phyloP scores from a whole-genome alignment of 1,140 invertebrate species.

The Aradophagus sp. region DNA sequence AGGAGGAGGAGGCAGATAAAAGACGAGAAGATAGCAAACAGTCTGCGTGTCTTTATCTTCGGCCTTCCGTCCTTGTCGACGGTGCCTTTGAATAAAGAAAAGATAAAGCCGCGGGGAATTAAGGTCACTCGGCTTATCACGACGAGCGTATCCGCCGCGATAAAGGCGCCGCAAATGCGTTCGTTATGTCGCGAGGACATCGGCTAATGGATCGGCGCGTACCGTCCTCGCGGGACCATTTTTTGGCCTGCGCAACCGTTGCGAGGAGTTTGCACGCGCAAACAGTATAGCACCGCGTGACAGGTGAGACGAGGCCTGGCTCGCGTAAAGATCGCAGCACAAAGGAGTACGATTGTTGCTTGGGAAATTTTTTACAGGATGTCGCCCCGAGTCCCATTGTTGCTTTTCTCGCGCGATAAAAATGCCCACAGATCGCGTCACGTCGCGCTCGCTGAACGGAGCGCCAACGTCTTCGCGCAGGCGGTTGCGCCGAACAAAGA shows the following conservation, averaged over 20 bases:
- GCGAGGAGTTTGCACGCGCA: constrained; percentile 38
- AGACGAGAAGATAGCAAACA: no score
- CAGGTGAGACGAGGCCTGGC: constrained; percentile 47
- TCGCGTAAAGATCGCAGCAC: constrained; percentile 52
- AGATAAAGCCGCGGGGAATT: constrained; percentile 22
- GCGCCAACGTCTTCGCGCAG: constrained; percentile 29
- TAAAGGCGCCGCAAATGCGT: constrained; percentile 11
- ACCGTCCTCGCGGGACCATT: no score
- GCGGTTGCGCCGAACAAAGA: constrained; percentile 32
- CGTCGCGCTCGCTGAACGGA: constrained; percentile 40
- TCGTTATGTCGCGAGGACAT: constrained; percentile 16
- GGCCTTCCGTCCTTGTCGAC: no score
- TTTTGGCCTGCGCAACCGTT: no score
- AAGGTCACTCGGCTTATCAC: constrained; percentile 30
- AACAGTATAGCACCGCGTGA: constrained; percentile 46
- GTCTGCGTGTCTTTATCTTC: no score
- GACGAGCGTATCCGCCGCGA: no score
- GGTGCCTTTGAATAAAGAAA: no score
- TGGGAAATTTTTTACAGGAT: constrained; percentile 57
- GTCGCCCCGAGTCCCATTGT: constrained; percentile 49
- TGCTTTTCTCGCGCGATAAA: constrained; percentile 50
- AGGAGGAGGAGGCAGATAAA: no score
- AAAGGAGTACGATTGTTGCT: constrained; percentile 55
- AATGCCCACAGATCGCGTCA: constrained; percentile 48
- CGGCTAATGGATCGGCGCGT: constrained; percentile 13